These are phyloP conservation scores for Drosophila quadrilineata DNA, from an alignment of 1,140 invertebrate species.

Conservation along the genomic window DNA sequence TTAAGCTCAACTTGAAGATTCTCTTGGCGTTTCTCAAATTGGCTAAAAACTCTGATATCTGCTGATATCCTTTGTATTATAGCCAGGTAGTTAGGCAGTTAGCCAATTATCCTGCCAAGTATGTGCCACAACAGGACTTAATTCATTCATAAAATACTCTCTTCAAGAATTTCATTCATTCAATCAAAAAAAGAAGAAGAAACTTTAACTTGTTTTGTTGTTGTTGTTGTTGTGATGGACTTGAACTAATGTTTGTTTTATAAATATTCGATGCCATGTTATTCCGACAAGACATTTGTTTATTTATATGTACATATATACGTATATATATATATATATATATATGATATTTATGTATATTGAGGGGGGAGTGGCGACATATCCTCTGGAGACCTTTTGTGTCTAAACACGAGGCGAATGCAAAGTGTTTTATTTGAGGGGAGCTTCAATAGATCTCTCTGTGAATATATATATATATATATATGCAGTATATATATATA, in stretches of 20 bases:
- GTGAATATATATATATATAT: constrained; percentile 37
- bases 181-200: too few species aligned
- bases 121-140: constrained; percentile 16
- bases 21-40: too few species aligned
- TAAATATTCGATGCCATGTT: constrained; percentile 73
- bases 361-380: too few species aligned
- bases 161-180: constrained; percentile 26
- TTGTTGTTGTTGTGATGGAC: constrained; percentile 30
- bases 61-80: constrained; percentile 37
- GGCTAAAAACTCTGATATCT: too few species aligned
- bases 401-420: constrained; percentile 23
- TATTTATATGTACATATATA: constrained; percentile 70
- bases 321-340: too few species aligned
- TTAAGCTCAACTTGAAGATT: too few species aligned
- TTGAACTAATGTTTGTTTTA: constrained; percentile 76
- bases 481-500: not conserved
- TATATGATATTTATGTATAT: too few species aligned
- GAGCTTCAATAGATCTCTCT: constrained; percentile 31
- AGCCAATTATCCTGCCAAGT: too few species aligned
- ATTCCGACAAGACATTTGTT: constrained; percentile 73
- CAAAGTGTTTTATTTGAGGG: constrained; percentile 22
- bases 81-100: too few species aligned
- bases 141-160: constrained; percentile 64
- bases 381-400: constrained; percentile 59
- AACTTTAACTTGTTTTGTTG: constrained; percentile 39